Evolutionary conservation across 1,140 invertebrate species (phyloP).

Genomic region (Arctopsyche grandis): DNA sequence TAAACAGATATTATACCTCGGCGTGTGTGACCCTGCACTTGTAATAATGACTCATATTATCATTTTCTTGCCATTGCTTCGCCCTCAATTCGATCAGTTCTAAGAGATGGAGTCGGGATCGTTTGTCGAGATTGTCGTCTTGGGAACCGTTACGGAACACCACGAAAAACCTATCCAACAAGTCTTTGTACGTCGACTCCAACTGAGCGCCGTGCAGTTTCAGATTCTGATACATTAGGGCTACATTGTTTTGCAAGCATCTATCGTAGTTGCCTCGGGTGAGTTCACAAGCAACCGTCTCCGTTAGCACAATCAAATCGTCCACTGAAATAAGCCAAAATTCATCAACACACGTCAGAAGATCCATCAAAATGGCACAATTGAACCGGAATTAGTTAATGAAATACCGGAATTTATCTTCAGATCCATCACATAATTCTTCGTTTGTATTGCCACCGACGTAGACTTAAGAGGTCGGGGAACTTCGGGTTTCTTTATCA

Average conservation of each 20-base stretch:
- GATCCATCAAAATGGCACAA: background rate
- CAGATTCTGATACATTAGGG: slow-evolving; percentile 75
- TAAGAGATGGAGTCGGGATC: slow-evolving; percentile 83
- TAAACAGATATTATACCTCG: slow-evolving; percentile 66
- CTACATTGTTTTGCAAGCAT: slow-evolving; percentile 70
- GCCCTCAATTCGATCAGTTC: slow-evolving; percentile 90
- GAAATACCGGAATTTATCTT: slow-evolving; percentile 65
- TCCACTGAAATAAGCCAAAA: slow-evolving; percentile 66
- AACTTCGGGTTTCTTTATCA: slow-evolving; percentile 77
- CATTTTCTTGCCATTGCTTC: slow-evolving; percentile 83
- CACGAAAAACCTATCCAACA: slow-evolving; percentile 75
- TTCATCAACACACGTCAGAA: background rate
- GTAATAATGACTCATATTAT: slow-evolving; percentile 85
- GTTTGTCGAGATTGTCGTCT: slow-evolving; percentile 81
- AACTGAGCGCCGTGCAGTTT: slow-evolving; percentile 79
- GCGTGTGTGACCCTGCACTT: slow-evolving; percentile 79
- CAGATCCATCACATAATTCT: slow-evolving; percentile 64
- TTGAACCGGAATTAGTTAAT: slow-evolving; percentile 3
- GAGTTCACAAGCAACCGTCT: slow-evolving; percentile 74
- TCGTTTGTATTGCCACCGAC: slow-evolving; percentile 64
- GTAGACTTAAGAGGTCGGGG: slow-evolving; percentile 76
- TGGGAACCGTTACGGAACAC: slow-evolving; percentile 87
- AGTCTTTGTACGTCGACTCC: slow-evolving; percentile 80
- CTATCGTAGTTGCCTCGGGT: slow-evolving; percentile 72
- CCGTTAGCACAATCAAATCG: slow-evolving; percentile 76